Evolutionary conservation across 2,888 invertebrate genomes (phyloP), one percentile per base, ranked within the genome.

Genomic region (Rhopalosiphum nymphaeae): DNA sequence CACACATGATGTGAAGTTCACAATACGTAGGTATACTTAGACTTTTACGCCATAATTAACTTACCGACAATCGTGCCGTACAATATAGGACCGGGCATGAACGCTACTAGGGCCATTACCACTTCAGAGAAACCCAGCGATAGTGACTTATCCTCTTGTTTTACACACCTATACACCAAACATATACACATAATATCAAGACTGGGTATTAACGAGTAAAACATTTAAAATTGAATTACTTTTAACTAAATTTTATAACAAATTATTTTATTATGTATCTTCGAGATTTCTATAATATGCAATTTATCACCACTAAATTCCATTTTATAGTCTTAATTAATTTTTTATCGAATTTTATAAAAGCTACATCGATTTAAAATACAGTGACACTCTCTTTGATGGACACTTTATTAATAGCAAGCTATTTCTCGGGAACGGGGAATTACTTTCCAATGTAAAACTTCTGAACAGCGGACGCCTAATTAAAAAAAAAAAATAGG

Each of bases 1-100:
- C 36, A 21, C n/a, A 7, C 36, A 36, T 42, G 36, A 78, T 36
- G 36, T 9, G 7, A 9, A 9, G 21, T 21, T 67, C 16, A n/a
- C n/a, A 67, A 78, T n/a, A 67, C n/a, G 67, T 67, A 7, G 7
- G 7, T 46, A n/a, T 61, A n/a, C 16, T n/a, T 16, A 36, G 21
- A 78, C 67, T 78, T 78, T 1, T 21, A 21, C 21, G 16, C 29
- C 3, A 29, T 61, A 61, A 67, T 78, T 78, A 86, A 95, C 94
- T 95, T 95, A 96, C 96, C 96, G 44, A 96, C 95, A 3, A 96
- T 95, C 5, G 95, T 95, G 5, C 96, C 96, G 94, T 96, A 96
- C 10, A 96, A 95, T 26, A 96, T 95, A 0, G 96, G 96, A n/a
- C 96, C 96, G 7, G 96, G 96, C 29, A 96, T 96, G 95, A 96